Conservation (phyloP, 2,888 invertebrate species). For the Polydrusus cervinus region DNA sequence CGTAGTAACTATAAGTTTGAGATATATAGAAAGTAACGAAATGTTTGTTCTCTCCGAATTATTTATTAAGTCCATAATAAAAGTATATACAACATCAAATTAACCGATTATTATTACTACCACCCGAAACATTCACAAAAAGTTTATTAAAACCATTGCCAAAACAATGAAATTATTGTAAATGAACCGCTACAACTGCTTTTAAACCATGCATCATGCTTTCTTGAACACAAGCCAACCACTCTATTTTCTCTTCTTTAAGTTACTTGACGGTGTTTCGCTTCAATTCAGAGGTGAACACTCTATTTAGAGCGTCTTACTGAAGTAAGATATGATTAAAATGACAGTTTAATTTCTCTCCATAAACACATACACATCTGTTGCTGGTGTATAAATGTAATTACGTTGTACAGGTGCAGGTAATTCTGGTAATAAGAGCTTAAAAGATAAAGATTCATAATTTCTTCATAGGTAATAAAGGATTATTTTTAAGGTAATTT, state of each 20-base stretch:
- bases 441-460: too few species aligned
- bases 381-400: conserved; percentile 23
- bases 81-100: too few species aligned
- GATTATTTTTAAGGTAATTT: background rate
- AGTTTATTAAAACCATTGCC: too few species aligned
- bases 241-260: conserved; percentile 3
- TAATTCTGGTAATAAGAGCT: conserved; percentile 5
- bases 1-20: too few species aligned
- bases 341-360: conserved; percentile 59
- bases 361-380: conserved; percentile 50
- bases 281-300: conserved; percentile 43
- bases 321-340: conserved; percentile 57
- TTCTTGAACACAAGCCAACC: conserved; percentile 10
- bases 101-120: too few species aligned
- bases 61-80: too few species aligned
- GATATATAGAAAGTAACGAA: too few species aligned
- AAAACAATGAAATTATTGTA: too few species aligned
- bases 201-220: background rate
- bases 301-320: conserved; percentile 47
- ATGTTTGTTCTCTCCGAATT: too few species aligned
- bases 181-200: too few species aligned
- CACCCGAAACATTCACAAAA: too few species aligned
- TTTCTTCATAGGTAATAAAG: background rate
- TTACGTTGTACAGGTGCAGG: background rate
- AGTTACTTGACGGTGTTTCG: background rate